Base-by-base conservation (phyloP, 2,113 vertebrate species). In the Chrysochloris asiatica region DNA sequence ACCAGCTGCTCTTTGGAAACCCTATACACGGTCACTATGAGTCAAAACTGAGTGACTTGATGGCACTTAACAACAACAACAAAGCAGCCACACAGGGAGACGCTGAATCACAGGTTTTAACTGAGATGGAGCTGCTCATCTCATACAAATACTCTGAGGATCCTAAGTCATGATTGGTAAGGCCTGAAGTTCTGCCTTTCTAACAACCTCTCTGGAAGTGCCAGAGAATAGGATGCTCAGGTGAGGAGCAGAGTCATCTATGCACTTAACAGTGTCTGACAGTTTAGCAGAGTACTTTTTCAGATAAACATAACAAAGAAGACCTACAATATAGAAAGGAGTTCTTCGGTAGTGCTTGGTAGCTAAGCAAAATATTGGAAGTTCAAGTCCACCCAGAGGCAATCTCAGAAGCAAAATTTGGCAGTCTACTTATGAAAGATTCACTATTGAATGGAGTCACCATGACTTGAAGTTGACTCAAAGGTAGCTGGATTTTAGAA, bases 81-180 rank as follows among this genome's bases (percentile, higher is more conserved):
- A n/a, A n/a, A n/a, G n/a, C 8, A 50, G 67, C 63, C 28, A n/a
- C 22, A 12, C 11, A 45, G 50, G 36, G 0, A 48, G 77, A 22
- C 28, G 1, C 33, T 3, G 28, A 33, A 4, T 36, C 28, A 3
- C 56, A 63, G 30, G 22, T 41, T 41, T 28, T 14, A 72, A 4
- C 19, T 12, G 50, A 83, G 24, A 30, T 8, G 19, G 30, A 45
- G 45, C 76, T 6, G 33, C 43, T 63, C 22, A 54, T 16, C 54
- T 22, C 24, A 28, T 4, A 26, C 22, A 56, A 21, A 21, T 16
- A 16, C 8, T 17, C 3, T 8, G 6, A 12, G 22, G 1, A 0
- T 78, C 33, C 0, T 6, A 16, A 14, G 0, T 19, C 71, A 28
- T 8, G 38, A 21, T 28, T 38, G 41, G 6, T 50, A 43, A 52